These are phyloP conservation scores for Danionella cerebrum DNA, from an alignment of 2,113 vertebrate genomes.

Conservation along the genomic window DNA sequence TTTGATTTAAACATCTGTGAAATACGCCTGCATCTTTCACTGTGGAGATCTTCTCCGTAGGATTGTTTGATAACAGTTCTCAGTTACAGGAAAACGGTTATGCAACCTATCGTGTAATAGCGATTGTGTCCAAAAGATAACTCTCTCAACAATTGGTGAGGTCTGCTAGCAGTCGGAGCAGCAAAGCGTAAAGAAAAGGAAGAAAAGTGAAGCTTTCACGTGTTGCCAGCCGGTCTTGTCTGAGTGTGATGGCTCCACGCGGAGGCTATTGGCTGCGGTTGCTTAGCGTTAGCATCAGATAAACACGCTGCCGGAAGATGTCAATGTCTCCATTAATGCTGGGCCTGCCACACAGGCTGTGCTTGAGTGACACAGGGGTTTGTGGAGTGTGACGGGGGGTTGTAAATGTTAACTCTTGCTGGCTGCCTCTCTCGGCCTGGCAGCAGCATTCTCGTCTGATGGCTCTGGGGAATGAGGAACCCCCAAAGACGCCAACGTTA, in stretches of 20 bases:
- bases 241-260: conserved; percentile 48
- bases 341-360: conserved; percentile 58
- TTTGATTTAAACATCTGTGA: conserved; percentile 53
- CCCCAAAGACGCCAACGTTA: conserved; percentile 42
- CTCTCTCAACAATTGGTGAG: conserved; percentile 38
- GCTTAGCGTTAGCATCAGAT: conserved; percentile 64
- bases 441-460: conserved; percentile 40
- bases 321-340: conserved; percentile 68
- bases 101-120: conserved; percentile 38
- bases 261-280: conserved; percentile 54
- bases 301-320: conserved; percentile 65
- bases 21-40: conserved; percentile 31
- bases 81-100: conserved; percentile 32
- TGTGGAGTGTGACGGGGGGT: conserved; percentile 63
- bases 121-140: conserved; percentile 32
- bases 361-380: conserved; percentile 62
- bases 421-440: conserved; percentile 50
- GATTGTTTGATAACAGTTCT: conserved; percentile 31
- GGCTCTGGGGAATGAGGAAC: conserved; percentile 48
- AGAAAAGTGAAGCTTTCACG: conserved; percentile 33
- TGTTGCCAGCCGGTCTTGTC: conserved; percentile 47
- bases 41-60: conserved; percentile 24
- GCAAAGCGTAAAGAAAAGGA: conserved; percentile 22
- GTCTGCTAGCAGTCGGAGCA: conserved; percentile 46
- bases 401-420: conserved; percentile 61